Evolutionary conservation across 1,140 invertebrate species (phyloP).

Genomic region (Drosophila subpulchrella): DNA sequence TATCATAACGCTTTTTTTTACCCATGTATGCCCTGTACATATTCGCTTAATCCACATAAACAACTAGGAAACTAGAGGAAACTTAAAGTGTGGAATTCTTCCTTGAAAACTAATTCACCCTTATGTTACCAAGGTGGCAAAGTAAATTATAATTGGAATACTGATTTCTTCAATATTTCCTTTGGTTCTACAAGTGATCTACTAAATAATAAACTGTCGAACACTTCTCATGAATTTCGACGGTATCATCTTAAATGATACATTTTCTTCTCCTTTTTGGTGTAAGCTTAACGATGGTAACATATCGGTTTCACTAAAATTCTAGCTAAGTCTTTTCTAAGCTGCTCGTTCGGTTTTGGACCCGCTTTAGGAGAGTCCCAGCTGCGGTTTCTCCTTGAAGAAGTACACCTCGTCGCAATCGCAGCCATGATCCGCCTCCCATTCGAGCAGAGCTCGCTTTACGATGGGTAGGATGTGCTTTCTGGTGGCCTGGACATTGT

Average conservation of each 20-base stretch:
- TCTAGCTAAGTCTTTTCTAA: slow-evolving; percentile 32
- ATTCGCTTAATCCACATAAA: slow-evolving; percentile 35
- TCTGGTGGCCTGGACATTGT: slow-evolving; percentile 86
- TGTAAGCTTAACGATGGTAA: slow-evolving; percentile 6
- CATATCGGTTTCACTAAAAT: slow-evolving; percentile 17
- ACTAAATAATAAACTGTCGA: background rate
- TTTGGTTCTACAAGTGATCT: background rate
- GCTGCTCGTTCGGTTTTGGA: background rate
- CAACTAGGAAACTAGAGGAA: slow-evolving; percentile 32
- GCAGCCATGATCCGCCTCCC: slow-evolving; percentile 48
- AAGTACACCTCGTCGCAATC: slow-evolving; percentile 67
- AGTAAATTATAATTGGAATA: slow-evolving; percentile 1
- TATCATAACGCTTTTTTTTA: slow-evolving; percentile 17
- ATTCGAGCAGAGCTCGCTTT: slow-evolving; percentile 79
- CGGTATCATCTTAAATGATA: slow-evolving; percentile 13
- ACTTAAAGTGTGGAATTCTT: background rate
- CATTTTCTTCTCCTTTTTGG: slow-evolving; percentile 5
- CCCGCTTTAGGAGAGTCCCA: slow-evolving; percentile 52
- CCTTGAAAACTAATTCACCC: background rate
- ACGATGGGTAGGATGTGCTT: slow-evolving; percentile 88
- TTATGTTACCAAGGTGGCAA: background rate
- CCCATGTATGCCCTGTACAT: slow-evolving; percentile 39
- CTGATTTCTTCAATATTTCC: slow-evolving; percentile 3
- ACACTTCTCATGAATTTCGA: background rate
- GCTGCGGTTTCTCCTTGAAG: slow-evolving; percentile 68